Base-by-base conservation (phyloP, 2,888 invertebrate species). In the Orgyia antiqua region DNA sequence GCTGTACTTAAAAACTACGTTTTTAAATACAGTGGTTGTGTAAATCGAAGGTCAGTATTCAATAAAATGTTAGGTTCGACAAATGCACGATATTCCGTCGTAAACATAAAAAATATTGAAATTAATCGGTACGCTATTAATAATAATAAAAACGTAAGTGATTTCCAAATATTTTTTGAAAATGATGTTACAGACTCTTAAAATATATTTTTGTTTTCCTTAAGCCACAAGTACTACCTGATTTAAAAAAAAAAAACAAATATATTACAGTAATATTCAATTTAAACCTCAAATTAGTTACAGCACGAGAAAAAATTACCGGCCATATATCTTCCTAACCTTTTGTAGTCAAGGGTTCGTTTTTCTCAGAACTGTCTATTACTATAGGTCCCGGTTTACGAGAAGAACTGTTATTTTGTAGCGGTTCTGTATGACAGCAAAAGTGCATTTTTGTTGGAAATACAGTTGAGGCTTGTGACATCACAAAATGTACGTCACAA, bases 251-350 rank as follows among this genome's bases (percentile, higher is more conserved):
- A 15, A 39, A 48, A 45, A 63, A 68, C 55, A 64, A 67, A 68
- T 51, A 54, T 47, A 44, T 13, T 48, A 52, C 15, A 53, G 62
- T 61, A 61, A 66, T 66, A 69, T 70, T 68, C 62, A 65, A 52
- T 58, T 68, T 58, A 73, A 83, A 80, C 79, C 82, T 82, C 78
- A 80, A 68, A 80, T 80, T 78, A 58, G 77, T 74, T 61, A 74
- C 77, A 72, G 68, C 38, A 47, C 46, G 39, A 60, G 58, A 65
- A 75, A 67, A 69, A 75, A 77, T 68, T 60, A 58, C 51, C 44
- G 40, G 66, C 61, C 69, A 76, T 82, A 77, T 71, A 77, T 83
- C 72, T 70, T 65, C 45, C 55, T 50, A 51, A 56, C 51, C 63
- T 62, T 71, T 83, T 82, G 76, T 82, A 67, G 62, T 61, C 31